Conservation (phyloP, 1,140 invertebrate genomes). For the Micrasema longulum region DNA sequence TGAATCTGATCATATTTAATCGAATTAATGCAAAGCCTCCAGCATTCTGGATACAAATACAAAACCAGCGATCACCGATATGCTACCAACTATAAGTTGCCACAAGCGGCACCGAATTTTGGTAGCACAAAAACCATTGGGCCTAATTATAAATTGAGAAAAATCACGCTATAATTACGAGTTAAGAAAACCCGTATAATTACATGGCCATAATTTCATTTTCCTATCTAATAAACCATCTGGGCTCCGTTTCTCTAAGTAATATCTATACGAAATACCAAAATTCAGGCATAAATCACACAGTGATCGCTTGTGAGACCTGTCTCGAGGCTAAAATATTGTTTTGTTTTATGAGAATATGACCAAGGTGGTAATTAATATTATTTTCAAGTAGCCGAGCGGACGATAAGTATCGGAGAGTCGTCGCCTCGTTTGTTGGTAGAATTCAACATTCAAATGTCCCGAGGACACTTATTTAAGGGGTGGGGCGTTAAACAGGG, state of each 20-base stretch:
- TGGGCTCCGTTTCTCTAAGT: conserved; percentile 26
- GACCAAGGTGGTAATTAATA: conserved; percentile 49
- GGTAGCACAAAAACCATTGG: conserved; percentile 44
- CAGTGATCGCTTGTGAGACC: conserved; percentile 27
- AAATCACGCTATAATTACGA: conserved; percentile 39
- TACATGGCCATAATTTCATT: conserved; percentile 38
- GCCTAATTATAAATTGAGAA: conserved; percentile 46
- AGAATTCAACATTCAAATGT: conserved; percentile 29
- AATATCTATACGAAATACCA: conserved; percentile 27
- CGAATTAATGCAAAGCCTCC: conserved; percentile 37
- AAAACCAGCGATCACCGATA: conserved; percentile 18
- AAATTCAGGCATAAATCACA: conserved; percentile 42
- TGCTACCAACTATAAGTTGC: conserved; percentile 9
- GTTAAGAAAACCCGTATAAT: conserved; percentile 22
- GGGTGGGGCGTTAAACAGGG: conserved; percentile 3
- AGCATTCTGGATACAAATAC: conserved; percentile 1
- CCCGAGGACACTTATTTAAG: conserved; percentile 4
- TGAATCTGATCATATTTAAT: conserved; percentile 41
- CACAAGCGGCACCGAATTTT: not conserved
- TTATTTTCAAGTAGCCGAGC: conserved; percentile 49
- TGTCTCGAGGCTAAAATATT: conserved; percentile 40
- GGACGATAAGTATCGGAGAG: conserved; percentile 41
- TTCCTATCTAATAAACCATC: conserved; percentile 38
- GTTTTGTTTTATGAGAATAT: conserved; percentile 41
- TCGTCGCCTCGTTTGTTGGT: conserved; percentile 48